These are phyloP conservation scores for Triplophysa bombifrons DNA, from an alignment of 2,797 vertebrate species.

Conservation along the genomic window DNA sequence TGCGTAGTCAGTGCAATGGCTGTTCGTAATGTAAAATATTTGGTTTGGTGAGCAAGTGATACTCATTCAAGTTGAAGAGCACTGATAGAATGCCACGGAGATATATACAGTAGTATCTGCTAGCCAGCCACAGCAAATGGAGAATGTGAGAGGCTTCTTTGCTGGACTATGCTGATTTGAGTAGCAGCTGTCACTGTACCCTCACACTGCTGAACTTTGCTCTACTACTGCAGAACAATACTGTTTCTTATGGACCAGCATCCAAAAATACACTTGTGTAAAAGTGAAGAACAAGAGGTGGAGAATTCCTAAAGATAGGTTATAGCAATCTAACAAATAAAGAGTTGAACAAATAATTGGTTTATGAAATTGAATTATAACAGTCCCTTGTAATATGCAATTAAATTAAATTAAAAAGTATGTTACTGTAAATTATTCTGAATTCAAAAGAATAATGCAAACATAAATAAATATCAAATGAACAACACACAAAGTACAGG, in stretches of 20 bases:
- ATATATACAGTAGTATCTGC: constrained; percentile 1
- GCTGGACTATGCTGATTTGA: constrained; percentile 35
- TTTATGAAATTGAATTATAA: not conserved
- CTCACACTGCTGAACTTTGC: constrained; percentile 29
- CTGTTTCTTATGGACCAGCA: not conserved
- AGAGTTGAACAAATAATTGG: too few relatives aligned
- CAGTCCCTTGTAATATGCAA: not conserved
- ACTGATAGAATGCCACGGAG: not conserved
- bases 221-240: not conserved
- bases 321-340: not conserved
- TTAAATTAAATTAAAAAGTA: too few relatives aligned
- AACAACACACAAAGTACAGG: not conserved
- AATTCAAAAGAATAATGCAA: too few relatives aligned
- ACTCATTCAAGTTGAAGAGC: too few relatives aligned
- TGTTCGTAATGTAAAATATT: too few relatives aligned
- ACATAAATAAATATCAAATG: not conserved
- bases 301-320: not conserved
- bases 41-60: too few relatives aligned
- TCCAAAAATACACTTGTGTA: not conserved
- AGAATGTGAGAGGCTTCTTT: constrained; percentile 37
- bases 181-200: constrained; percentile 49
- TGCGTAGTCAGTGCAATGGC: too few relatives aligned
- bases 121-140: constrained; percentile 52
- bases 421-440: too few relatives aligned
- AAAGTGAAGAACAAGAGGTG: not conserved